Percentiles rank a stretch among this genome's conserved stretches.
Evolutionary conservation across 23 tunicate genomes (phyloP).

Genomic region (Ciona savignyi): DNA sequence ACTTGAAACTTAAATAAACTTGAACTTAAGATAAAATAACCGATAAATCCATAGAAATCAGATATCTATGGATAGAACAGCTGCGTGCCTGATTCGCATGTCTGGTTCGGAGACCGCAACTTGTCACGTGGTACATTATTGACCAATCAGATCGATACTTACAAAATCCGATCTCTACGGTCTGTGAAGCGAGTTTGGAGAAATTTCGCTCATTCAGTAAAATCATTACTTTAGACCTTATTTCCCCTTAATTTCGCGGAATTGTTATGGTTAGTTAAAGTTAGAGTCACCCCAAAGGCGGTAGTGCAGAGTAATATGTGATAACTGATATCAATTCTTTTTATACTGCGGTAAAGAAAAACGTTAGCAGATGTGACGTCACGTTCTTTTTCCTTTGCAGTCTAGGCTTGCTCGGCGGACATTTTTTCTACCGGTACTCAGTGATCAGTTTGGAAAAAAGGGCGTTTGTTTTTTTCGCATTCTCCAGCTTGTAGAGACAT

Average conservation of each 20-base stretch:
- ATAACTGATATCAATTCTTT: background rate
- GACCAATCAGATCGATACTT: background rate
- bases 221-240: too few species aligned
- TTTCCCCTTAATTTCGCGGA: too few species aligned
- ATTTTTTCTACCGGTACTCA: background rate
- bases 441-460: background rate
- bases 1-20: too few species aligned
- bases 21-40: too few species aligned
- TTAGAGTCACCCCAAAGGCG: too few species aligned
- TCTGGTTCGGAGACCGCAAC: background rate
- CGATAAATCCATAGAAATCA: too few species aligned
- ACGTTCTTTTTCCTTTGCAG: background rate
- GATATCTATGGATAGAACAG: background rate
- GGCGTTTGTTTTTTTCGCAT: background rate
- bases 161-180: background rate
- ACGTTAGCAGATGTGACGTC: background rate
- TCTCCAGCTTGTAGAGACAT: background rate
- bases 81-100: background rate
- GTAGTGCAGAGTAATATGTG: too few species aligned
- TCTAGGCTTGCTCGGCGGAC: background rate
- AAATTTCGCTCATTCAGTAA: too few species aligned
- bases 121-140: background rate
- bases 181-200: background rate
- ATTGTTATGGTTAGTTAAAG: too few species aligned
- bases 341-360: background rate